phyloP scores from a whole-genome alignment of 2,113 vertebrate genomes.

The Scomber japonicus region DNA sequence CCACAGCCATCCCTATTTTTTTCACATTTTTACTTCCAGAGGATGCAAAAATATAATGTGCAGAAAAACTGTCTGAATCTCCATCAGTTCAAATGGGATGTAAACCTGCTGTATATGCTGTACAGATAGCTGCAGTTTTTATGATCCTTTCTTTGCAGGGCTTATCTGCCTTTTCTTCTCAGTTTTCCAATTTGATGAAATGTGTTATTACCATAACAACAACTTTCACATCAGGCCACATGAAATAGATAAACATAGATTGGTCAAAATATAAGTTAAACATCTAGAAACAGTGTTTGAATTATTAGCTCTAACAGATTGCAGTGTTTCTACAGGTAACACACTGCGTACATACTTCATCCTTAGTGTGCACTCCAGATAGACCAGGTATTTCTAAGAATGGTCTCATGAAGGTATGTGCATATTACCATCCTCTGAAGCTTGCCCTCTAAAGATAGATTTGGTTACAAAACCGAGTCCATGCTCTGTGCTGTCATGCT shows the following conservation, averaged over 20 bases:
- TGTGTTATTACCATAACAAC: background rate
- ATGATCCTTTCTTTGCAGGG: background rate
- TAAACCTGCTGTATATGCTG: background rate
- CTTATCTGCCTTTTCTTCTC: background rate
- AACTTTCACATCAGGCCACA: background rate
- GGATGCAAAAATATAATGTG: background rate
- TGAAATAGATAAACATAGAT: no score
- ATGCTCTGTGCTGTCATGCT: no score
- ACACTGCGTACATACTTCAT: background rate
- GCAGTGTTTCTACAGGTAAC: background rate
- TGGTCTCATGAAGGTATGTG: no score
- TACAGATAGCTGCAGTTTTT: background rate
- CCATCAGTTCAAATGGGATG: background rate
- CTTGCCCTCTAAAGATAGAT: background rate
- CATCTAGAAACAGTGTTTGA: background rate
- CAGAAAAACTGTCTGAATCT: background rate
- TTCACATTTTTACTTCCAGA: background rate
- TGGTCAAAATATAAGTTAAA: no score
- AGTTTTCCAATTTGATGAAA: background rate
- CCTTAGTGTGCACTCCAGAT: background rate
- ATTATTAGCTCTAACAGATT: no score
- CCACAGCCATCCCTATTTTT: no score
- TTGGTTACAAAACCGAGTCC: background rate
- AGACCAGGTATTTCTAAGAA: no score
- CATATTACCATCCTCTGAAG: no score